A percentile compares a stretch with the other conserved stretches of the same genome.
Evolutionary conservation across 2,797 vertebrate genomes (phyloP).

Genomic region (Peromyscus nudipes): DNA sequence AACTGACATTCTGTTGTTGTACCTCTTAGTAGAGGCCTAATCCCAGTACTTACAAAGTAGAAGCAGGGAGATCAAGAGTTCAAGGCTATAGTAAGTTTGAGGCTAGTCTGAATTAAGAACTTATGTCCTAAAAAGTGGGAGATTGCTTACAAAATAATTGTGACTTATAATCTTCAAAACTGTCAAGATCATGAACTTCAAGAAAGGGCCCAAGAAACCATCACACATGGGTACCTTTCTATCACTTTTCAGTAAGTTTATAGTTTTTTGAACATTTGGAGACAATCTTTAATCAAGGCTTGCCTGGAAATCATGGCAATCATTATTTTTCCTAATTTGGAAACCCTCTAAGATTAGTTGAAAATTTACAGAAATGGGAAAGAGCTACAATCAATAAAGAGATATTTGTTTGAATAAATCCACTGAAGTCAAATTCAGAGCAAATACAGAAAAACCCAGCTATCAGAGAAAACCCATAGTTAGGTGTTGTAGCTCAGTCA

Average conservation of each 20-base stretch:
- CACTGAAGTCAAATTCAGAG: not conserved
- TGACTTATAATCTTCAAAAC: not conserved
- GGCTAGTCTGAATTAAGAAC: not conserved
- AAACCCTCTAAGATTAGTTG: not conserved
- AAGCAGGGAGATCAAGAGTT: not conserved
- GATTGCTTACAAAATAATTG: not conserved
- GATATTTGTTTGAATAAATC: not conserved
- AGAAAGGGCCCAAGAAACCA: not conserved
- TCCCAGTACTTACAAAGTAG: not conserved
- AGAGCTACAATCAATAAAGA: not conserved
- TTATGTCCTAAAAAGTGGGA: not conserved
- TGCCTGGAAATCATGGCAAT: not conserved
- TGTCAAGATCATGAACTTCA: not conserved
- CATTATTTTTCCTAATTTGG: not conserved
- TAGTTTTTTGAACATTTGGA: not conserved
- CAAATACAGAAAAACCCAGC: not conserved
- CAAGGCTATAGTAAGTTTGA: not conserved
- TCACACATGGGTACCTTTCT: not conserved
- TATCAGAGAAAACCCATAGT: not conserved
- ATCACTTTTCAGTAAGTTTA: not conserved
- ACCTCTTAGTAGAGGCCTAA: not conserved
- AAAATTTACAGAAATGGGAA: not conserved
- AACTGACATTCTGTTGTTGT: not conserved
- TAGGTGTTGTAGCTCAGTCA: not conserved
- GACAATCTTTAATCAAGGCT: not conserved